phyloP scores from a whole-genome alignment of 2,888 invertebrate genomes.

The Octonoba sinensis region DNA sequence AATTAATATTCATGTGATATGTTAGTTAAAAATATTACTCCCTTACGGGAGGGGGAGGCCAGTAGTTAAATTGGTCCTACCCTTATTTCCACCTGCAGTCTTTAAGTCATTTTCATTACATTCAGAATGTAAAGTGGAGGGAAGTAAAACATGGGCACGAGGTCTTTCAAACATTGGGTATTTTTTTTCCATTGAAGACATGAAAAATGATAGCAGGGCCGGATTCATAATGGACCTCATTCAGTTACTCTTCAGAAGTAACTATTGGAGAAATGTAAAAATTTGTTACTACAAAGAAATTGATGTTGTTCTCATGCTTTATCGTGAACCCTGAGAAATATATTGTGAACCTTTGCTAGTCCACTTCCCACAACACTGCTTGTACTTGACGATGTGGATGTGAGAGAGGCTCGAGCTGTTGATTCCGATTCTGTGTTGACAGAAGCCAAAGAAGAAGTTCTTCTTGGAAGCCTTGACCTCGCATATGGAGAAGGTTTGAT shows the following conservation, averaged over 20 bases:
- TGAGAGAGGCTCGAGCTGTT: constrained; percentile 38
- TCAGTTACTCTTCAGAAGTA: constrained; percentile 9
- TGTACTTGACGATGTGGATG: constrained; percentile 66
- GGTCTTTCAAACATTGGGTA: not conserved
- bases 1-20: too few species aligned
- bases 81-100: not conserved
- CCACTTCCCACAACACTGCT: constrained; percentile 63
- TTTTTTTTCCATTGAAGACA: constrained; percentile 5
- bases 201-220: not conserved
- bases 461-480: constrained; percentile 63
- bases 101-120: too few species aligned
- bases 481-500: constrained; percentile 69
- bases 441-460: constrained; percentile 54
- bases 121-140: constrained; percentile 9
- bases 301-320: constrained; percentile 50
- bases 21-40: too few species aligned
- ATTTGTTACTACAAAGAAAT: constrained; percentile 6
- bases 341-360: constrained; percentile 63
- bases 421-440: constrained; percentile 44
- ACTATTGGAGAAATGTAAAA: constrained; percentile 4
- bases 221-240: constrained; percentile 17
- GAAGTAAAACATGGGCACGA: constrained; percentile 8
- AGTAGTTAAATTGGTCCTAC: not conserved
- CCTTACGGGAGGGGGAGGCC: too few species aligned
- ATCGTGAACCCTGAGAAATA: constrained; percentile 60